Evolutionary conservation across 2,888 invertebrate species (phyloP), one percentile per base, ranked within the genome.

Genomic region (Meliscaeva auricollis): DNA sequence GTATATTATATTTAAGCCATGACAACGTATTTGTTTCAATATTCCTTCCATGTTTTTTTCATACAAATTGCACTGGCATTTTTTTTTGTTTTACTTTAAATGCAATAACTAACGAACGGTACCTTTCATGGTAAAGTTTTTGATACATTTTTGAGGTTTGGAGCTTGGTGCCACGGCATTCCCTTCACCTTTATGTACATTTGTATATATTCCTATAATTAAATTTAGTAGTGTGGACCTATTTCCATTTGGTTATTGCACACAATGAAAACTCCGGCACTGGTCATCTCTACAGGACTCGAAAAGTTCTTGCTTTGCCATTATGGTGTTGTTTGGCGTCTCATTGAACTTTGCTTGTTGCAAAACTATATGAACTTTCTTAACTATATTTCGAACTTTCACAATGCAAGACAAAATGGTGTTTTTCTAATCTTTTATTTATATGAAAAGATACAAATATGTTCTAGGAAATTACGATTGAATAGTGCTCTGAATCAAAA

Each of bases 301-400:
- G 11, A 80, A 80, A 75, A 48, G 17, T 74, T 69, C 46, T 48
- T 35, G 8, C 48, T 11, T 20, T n/a, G 8, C 13, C 7, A 5
- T 20, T 13, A 26, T 15, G 7, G 22, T 60, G 41, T 60, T 60
- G 32, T 38, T 35, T 35, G 17, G 26, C 26, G 22, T 56, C 26
- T 68, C 52, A 38, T 41, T 60, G 58, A 76, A 58, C 46, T 52
- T 69, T 41, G 17, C 13, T 54, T 60, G 58, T 58, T n/a, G 13
- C 11, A 35, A 32, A 32, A 41, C 35, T 26, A 26, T 3, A 26
- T n/a, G n/a, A n/a, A n/a, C n/a, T n/a, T n/a, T 56, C 8, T 4
- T 60, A 50, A 44, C 11, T 50, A n/a, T 30, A 48, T 44, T 52
- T 26, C 13, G 17, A 80, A 80, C 35, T 75, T 69, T 80, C 54